Percentiles rank a stretch among this genome's conserved stretches.
phyloP scores from a whole-genome alignment of 2,888 invertebrate species.

The Oxycera nigricornis region DNA sequence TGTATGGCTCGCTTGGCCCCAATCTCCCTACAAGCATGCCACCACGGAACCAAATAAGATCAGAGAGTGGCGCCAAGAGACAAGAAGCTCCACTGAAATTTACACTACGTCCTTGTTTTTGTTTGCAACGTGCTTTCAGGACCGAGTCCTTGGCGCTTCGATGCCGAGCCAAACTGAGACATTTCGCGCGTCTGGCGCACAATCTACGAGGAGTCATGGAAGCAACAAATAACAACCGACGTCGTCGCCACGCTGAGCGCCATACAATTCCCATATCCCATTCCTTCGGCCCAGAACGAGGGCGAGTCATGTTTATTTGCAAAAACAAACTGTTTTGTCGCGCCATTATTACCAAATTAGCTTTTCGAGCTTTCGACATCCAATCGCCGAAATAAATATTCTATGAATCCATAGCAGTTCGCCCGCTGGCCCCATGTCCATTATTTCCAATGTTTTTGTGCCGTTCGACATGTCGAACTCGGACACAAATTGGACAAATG shows the following conservation, averaged over 20 bases:
- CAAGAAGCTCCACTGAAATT: conserved; percentile 29
- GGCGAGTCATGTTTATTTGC: conserved; percentile 36
- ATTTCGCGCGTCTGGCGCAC: conserved; percentile 26
- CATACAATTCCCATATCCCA: background rate
- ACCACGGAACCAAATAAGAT: background rate
- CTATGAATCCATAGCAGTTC: background rate
- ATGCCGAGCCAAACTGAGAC: conserved; percentile 24
- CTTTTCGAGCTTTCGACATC: conserved; percentile 37
- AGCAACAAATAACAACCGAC: conserved; percentile 40
- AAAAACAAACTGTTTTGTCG: conserved; percentile 45
- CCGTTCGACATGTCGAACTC: background rate
- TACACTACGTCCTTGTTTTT: conserved; percentile 28
- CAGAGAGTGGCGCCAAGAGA: background rate
- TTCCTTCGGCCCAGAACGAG: background rate
- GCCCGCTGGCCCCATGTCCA: background rate
- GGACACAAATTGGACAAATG: conserved; percentile 34
- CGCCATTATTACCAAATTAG: conserved; percentile 46
- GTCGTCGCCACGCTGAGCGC: conserved; percentile 13
- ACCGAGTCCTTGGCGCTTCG: conserved; percentile 4
- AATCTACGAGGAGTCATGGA: conserved; percentile 32
- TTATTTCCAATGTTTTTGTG: conserved; percentile 5
- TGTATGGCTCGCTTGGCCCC: background rate
- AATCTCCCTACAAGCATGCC: conserved; percentile 7
- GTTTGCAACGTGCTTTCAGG: conserved; percentile 34
- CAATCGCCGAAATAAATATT: conserved; percentile 36